Conservation (phyloP, 2,888 invertebrate species). For the Trilocha varians region DNA sequence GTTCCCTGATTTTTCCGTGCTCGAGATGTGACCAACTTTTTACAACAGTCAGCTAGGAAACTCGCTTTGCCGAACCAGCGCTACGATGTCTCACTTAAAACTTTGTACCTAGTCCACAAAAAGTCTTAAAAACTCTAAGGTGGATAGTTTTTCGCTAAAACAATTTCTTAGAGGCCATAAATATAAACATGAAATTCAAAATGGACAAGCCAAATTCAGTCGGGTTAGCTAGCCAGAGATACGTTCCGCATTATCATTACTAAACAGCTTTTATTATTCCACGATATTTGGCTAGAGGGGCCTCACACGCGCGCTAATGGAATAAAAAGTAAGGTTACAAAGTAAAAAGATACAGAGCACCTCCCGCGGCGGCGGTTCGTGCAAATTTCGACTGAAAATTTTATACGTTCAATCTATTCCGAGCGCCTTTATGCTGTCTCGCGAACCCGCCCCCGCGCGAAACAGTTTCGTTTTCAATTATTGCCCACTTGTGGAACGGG, state of each 20-base stretch:
- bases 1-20: neutral
- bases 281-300: constrained; percentile 70
- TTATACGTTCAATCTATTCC: constrained; percentile 73
- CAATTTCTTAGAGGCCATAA: constrained; percentile 42
- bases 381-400: constrained; percentile 72
- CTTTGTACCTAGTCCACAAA: neutral
- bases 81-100: neutral
- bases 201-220: constrained; percentile 59
- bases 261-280: constrained; percentile 72
- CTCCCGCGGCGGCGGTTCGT: constrained; percentile 66
- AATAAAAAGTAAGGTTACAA: constrained; percentile 74
- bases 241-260: constrained; percentile 67
- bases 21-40: constrained; percentile 45
- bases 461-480: constrained; percentile 72
- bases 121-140: constrained; percentile 9
- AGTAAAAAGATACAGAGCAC: constrained; percentile 70
- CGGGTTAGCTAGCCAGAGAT: constrained; percentile 46
- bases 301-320: constrained; percentile 69
- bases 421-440: constrained; percentile 69
- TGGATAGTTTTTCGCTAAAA: constrained; percentile 33
- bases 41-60: constrained; percentile 20
- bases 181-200: constrained; percentile 48
- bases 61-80: neutral
- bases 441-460: constrained; percentile 59
- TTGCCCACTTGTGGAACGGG: constrained; percentile 72